A percentile compares a stretch with the other conserved stretches of the same genome.
These are phyloP conservation scores for Ctenosaura bakeri DNA, from an alignment of 2,797 vertebrate genomes.

Conservation along the genomic window DNA sequence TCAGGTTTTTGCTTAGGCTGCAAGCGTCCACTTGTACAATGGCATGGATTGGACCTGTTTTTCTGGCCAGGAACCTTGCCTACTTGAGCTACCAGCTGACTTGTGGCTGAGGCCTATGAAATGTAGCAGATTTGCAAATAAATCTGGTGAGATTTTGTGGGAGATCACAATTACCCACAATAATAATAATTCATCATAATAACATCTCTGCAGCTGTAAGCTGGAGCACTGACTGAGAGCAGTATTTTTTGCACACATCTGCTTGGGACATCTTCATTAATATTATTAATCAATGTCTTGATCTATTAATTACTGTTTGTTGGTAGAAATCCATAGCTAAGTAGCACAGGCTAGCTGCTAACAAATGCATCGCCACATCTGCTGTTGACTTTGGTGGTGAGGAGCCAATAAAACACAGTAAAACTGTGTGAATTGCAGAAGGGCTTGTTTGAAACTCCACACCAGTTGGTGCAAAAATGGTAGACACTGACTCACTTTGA, in stretches of 20 bases:
- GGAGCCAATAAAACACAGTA: conserved; percentile 29
- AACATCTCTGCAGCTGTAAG: background rate
- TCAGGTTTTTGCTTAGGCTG: background rate
- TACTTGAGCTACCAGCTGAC: background rate
- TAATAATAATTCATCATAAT: background rate
- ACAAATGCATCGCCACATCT: conserved; percentile 20
- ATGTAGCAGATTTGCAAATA: background rate
- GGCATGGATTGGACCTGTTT: background rate
- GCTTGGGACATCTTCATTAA: background rate
- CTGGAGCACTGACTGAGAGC: background rate
- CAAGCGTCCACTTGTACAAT: background rate
- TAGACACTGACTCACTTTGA: conserved; percentile 27
- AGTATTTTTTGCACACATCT: conserved; percentile 15
- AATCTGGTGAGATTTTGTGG: background rate
- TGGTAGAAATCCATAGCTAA: conserved; percentile 14
- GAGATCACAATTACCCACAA: background rate
- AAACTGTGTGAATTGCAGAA: conserved; percentile 36
- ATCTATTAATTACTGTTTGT: conserved; percentile 25
- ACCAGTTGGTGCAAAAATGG: conserved; percentile 40
- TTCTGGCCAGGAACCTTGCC: background rate
- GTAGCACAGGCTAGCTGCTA: background rate
- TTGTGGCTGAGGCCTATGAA: background rate
- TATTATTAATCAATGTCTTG: background rate
- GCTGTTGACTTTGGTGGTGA: conserved; percentile 30
- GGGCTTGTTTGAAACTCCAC: conserved; percentile 29